Evolutionary conservation across 2,888 invertebrate genomes (phyloP), one percentile per base, ranked within the genome.

Genomic region (Epistrophe eligans): DNA sequence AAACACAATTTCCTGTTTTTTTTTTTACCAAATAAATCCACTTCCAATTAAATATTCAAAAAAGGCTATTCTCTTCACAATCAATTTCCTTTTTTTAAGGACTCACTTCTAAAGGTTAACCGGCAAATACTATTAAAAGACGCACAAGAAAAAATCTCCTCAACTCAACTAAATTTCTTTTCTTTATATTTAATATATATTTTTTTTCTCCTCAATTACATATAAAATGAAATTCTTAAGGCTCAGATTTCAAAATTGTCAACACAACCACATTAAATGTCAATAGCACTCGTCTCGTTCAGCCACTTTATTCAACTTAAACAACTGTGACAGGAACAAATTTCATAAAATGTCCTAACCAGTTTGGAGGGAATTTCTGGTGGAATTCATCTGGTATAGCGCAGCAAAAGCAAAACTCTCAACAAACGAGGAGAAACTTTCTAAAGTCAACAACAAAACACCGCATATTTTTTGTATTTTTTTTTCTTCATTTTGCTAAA

Each of bases 301-400:
- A 67, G 67, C 50, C 67, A 50, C 67, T 67, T 67, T 67, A 67
- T 67, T 50, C 35, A 35, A 35, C 38, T 50, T 67, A 48, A 67
- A 67, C 67, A 67, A 67, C 67, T 67, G 67, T 67, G 67, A 67
- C 67, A 50, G 50, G 67, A 50, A 67, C 67, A 67, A 67, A 67
- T 67, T 67, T 67, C 50, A 67, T 67, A 67, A 67, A 67, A 67
- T 67, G 67, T 67, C 67, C 50, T 35, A 38, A 24, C 35, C 35
- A 66, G 66, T 67, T 60, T 24, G 6, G 38, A 55, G 28, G 45
- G 45, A n/a, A 45, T 64, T 64, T 45, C 40, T 45, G 43, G 19
- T 2, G 45, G 28, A 64, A 32, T 48, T 45, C 8, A 45, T 45
- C 1, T 55, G 9, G 28, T 11, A 35, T 32, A 32, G 11, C 28